Conservation (phyloP, 2,113 vertebrate genomes). For the Neomonachus schauinslandi region DNA sequence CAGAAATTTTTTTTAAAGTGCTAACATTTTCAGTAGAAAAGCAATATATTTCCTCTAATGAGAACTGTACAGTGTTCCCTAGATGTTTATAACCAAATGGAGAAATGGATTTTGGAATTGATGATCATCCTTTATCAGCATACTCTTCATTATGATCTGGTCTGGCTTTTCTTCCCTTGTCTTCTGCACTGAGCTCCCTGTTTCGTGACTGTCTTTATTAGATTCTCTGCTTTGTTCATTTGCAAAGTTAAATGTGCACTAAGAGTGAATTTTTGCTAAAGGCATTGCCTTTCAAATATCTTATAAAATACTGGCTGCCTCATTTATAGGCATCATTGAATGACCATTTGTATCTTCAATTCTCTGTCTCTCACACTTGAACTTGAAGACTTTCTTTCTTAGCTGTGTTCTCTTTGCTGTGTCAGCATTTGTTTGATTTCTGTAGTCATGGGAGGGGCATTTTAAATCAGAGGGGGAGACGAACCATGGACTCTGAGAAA, state of each 20-base stretch:
- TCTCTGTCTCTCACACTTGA: not conserved
- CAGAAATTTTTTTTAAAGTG: conserved; percentile 16
- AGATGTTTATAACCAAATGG: not conserved
- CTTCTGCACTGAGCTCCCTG: not conserved
- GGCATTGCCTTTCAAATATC: conserved; percentile 1
- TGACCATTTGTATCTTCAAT: not conserved
- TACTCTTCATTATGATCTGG: not conserved
- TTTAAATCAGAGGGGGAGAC: not conserved
- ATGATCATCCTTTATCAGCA: not conserved
- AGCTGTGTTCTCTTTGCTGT: not conserved
- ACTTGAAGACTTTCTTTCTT: conserved; percentile 2
- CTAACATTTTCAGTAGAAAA: not conserved
- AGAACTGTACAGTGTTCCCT: not conserved
- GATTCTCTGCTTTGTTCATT: not conserved
- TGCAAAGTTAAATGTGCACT: not conserved
- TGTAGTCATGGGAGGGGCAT: not conserved
- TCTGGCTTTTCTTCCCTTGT: not conserved
- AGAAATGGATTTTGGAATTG: not conserved
- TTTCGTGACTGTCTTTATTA: not conserved
- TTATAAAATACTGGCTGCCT: not conserved
- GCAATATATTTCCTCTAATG: not conserved
- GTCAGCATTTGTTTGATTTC: not conserved
- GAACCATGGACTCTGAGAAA: too few relatives aligned
- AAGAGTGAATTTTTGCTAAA: not conserved
- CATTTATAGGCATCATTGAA: not conserved